Evolutionary conservation across 2,888 invertebrate species (phyloP), one percentile per base, ranked within the genome.

Genomic region (Prostheceraeus crozeri): DNA sequence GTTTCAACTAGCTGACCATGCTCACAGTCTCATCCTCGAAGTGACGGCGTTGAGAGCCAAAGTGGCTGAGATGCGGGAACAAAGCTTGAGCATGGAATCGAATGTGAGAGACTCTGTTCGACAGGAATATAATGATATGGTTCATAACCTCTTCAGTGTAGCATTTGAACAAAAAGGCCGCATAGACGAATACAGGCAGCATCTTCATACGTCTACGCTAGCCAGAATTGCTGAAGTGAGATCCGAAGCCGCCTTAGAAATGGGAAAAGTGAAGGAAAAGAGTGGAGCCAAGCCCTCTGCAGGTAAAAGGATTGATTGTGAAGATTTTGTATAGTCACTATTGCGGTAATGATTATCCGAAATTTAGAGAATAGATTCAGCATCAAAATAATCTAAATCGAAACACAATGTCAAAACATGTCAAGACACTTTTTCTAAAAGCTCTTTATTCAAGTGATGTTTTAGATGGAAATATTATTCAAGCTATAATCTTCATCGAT

Each of bases 41-140:
- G 69, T 75, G 46, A 73, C 72, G 16, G 73, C 75, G 2, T 64
- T 75, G 55, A 51, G 75, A 56, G 72, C 72, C 21, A 72, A 74
- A 65, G 67, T 74, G 11, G 65, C 65, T 21, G 74, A 75, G 65
- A 72, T 74, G 72, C 57, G 70, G 27, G 68, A 71, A 45, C 64
- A 65, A 57, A 68, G 64, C 46, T 55, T 71, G 59, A 69, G 67
- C 10, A 69, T 69, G 56, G 72, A 74, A 63, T 61, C 63, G 31
- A 69, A 71, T 45, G 65, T 74, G 23, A 63, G 72, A 2, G 71
- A 73, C 31, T 63, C 68, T n/a, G 70, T 76, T 21, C 66, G 67
- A 45, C 68, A 71, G 28, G 73, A 76, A 46, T 76, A 74, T 63
- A 68, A 73, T 57, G 70, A 68, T 28, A 69, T 76, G 21, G 69